Percentiles rank a stretch among this genome's conserved stretches.
Evolutionary conservation across 2,113 vertebrate genomes (phyloP).

Genomic region (Platysteira castanea): DNA sequence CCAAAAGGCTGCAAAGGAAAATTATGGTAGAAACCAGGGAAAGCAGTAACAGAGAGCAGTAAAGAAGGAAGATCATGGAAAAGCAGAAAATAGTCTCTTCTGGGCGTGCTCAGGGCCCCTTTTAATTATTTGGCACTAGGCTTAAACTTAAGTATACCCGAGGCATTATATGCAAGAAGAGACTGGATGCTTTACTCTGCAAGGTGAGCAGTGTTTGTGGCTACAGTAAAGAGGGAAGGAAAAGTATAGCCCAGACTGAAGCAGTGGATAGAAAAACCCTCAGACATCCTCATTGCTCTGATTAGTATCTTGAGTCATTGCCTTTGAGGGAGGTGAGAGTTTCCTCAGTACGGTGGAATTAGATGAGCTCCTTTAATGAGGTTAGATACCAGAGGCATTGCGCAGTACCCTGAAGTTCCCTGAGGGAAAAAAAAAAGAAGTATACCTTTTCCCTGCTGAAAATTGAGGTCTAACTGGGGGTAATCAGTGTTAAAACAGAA

Average conservation of each 20-base stretch:
- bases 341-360: neutral
- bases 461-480: neutral
- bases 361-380: constrained; percentile 39
- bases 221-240: neutral
- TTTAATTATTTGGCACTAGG: neutral
- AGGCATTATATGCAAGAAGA: neutral
- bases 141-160: neutral
- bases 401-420: neutral
- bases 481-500: neutral
- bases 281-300: constrained; percentile 6
- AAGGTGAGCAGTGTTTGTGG: neutral
- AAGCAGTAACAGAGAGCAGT: neutral
- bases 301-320: constrained; percentile 57
- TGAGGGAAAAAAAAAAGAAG: neutral
- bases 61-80: neutral
- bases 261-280: constrained; percentile 31
- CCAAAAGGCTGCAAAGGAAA: neutral
- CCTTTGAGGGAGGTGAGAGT: constrained; percentile 51
- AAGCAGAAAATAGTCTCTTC: neutral
- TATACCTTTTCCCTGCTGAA: neutral
- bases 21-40: neutral
- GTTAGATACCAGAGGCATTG: constrained; percentile 7
- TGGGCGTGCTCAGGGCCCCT: neutral
- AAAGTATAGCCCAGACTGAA: constrained; percentile 28
- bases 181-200: neutral